These are phyloP conservation scores for Caenorhabditis angaria DNA, from an alignment of 2,888 invertebrate species.

Conservation along the genomic window DNA sequence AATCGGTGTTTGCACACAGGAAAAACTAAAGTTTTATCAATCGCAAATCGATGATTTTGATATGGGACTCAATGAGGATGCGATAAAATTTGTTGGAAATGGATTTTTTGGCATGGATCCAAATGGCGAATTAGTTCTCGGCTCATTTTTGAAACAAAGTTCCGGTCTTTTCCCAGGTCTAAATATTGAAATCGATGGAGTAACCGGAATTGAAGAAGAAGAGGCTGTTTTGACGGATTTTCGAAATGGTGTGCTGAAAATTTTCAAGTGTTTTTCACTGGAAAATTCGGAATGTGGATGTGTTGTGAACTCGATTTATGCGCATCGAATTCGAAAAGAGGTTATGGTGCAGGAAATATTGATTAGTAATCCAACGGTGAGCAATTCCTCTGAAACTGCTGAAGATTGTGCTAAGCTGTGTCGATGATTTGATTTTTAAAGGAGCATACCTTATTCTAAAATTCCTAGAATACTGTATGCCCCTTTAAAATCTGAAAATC, in stretches of 20 bases:
- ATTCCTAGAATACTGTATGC: too few relatives aligned
- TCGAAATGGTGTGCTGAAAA: constrained; percentile 39
- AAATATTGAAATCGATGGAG: constrained; percentile 22
- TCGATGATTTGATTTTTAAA: background rate
- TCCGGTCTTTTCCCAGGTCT: constrained; percentile 32
- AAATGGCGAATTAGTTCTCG: constrained; percentile 40
- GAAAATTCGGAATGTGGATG: constrained; percentile 66
- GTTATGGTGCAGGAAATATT: constrained; percentile 59
- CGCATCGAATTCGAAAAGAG: constrained; percentile 58
- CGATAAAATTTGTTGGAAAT: constrained; percentile 64
- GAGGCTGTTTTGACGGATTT: constrained; percentile 43
- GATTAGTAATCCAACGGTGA: constrained; percentile 63
- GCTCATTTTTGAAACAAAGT: constrained; percentile 8
- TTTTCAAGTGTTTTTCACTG: constrained; percentile 43
- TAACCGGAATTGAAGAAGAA: constrained; percentile 20
- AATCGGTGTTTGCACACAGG: constrained; percentile 22
- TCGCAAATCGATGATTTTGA: constrained; percentile 38
- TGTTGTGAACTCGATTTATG: constrained; percentile 50
- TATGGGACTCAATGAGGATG: constrained; percentile 37
- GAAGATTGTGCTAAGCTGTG: background rate
- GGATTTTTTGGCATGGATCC: constrained; percentile 64
- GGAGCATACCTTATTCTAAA: background rate
- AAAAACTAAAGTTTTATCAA: constrained; percentile 29
- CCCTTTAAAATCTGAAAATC: too few relatives aligned
- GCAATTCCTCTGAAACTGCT: background rate